phyloP scores from a whole-genome alignment of 2,888 invertebrate genomes.

The Spodoptera picta region DNA sequence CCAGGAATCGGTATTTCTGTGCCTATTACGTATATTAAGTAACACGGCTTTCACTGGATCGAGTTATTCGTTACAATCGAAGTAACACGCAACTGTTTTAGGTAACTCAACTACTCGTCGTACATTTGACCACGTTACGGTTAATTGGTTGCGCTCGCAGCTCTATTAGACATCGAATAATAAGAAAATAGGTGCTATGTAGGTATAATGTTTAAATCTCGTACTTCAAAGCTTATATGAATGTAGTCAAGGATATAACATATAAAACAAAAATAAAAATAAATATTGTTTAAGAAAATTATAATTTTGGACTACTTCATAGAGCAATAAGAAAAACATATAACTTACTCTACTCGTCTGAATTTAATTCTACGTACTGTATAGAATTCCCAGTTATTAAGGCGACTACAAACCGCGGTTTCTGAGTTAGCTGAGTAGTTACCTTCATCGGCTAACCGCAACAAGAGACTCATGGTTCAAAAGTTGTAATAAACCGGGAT shows the following conservation, averaged over 20 bases:
- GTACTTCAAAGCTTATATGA: too few species aligned
- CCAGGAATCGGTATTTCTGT: conserved; percentile 68
- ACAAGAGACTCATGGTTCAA: conserved; percentile 1
- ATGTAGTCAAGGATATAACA: too few species aligned
- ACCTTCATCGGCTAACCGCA: conserved; percentile 17
- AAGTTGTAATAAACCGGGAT: conserved; percentile 19
- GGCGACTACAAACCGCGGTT: not conserved
- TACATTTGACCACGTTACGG: conserved; percentile 65
- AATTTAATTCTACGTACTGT: too few species aligned
- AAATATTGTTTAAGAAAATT: too few species aligned
- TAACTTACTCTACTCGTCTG: too few species aligned
- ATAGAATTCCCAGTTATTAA: not conserved
- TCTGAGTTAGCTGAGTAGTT: too few species aligned
- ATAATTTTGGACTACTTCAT: too few species aligned
- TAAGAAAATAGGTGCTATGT: too few species aligned
- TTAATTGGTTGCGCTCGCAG: conserved; percentile 15
- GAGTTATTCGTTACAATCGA: conserved; percentile 76
- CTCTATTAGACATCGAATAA: conserved; percentile 11
- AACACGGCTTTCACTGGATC: conserved; percentile 82
- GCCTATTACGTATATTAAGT: conserved; percentile 78
- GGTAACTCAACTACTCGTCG: conserved; percentile 72
- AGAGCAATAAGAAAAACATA: too few species aligned
- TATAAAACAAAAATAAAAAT: too few species aligned
- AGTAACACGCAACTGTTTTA: conserved; percentile 80
- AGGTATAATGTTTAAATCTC: too few species aligned